Percentiles rank a stretch among this genome's conserved stretches.
Conservation (phyloP, 2,113 vertebrate genomes). For the Aspiorhynchus laticeps region DNA sequence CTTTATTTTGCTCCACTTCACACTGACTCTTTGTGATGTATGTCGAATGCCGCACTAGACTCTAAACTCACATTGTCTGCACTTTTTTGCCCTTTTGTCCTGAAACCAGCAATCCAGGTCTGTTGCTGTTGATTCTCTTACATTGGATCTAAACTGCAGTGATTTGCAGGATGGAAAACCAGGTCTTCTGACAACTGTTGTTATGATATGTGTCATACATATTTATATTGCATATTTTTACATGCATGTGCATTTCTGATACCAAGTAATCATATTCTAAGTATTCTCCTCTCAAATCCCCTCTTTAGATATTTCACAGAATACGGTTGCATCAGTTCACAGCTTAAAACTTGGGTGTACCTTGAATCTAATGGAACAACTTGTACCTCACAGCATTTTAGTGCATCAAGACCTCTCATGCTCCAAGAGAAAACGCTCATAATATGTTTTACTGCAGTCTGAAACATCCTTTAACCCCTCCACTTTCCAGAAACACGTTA, state of each 20-base stretch:
- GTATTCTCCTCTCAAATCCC: not conserved
- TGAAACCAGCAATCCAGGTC: not conserved
- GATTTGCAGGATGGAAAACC: not conserved
- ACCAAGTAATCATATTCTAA: not conserved
- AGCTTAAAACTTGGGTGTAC: too few species aligned
- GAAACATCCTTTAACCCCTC: not conserved
- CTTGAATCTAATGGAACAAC: too few species aligned
- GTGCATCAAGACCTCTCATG: not conserved
- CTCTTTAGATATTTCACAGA: not conserved
- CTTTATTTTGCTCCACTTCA: not conserved
- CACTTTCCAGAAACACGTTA: slow-evolving; percentile 1
- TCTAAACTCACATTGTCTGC: slow-evolving; percentile 3
- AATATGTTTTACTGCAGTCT: not conserved
- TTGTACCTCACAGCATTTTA: not conserved
- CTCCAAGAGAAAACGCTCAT: not conserved
- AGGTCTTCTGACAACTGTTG: not conserved
- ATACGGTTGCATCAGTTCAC: too few species aligned
- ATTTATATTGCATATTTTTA: not conserved
- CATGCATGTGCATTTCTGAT: not conserved
- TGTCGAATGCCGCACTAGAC: not conserved
- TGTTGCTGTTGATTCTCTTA: not conserved
- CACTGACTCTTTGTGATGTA: not conserved
- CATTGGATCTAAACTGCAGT: slow-evolving; percentile 9
- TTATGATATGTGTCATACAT: not conserved
- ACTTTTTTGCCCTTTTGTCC: not conserved